Evolutionary conservation across 1,140 invertebrate genomes (phyloP).

Genomic region (Notospermus geniculatus): DNA sequence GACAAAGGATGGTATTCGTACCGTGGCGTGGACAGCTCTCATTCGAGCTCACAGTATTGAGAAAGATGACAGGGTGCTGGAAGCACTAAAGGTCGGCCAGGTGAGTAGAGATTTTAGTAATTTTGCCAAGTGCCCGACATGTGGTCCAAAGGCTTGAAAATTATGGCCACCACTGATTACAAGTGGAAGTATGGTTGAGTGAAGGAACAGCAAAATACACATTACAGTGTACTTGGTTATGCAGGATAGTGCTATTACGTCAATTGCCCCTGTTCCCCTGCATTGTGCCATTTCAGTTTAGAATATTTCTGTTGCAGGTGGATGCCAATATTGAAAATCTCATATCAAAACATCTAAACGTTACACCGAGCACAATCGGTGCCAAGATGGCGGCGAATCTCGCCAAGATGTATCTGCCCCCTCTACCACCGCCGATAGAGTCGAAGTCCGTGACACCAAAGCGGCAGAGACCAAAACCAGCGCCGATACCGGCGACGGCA

Average conservation of each 20-base stretch:
- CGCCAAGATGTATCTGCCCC: slow-evolving; percentile 45
- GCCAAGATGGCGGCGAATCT: slow-evolving; percentile 38
- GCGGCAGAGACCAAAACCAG: slow-evolving; percentile 14
- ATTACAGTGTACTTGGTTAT: too few relatives aligned
- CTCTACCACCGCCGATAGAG: slow-evolving; percentile 40
- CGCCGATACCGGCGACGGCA: slow-evolving; percentile 12
- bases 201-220: too few relatives aligned
- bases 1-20: slow-evolving; percentile 42
- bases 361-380: slow-evolving; percentile 31
- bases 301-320: slow-evolving; percentile 28
- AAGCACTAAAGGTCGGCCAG: slow-evolving; percentile 54
- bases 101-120: too few relatives aligned
- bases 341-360: slow-evolving; percentile 25
- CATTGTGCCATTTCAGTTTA: too few relatives aligned
- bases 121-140: too few relatives aligned
- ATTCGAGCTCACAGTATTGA: slow-evolving; percentile 43
- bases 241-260: too few relatives aligned
- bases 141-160: too few relatives aligned
- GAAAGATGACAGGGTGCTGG: slow-evolving; percentile 49
- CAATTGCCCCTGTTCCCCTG: too few relatives aligned
- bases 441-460: slow-evolving; percentile 12
- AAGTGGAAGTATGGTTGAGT: too few relatives aligned
- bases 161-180: too few relatives aligned
- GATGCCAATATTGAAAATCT: slow-evolving; percentile 40
- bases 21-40: slow-evolving; percentile 46